A percentile compares a stretch with the other conserved stretches of the same genome.
These are phyloP conservation scores for Muscina levida DNA, from an alignment of 2,888 invertebrate genomes.

Conservation along the genomic window DNA sequence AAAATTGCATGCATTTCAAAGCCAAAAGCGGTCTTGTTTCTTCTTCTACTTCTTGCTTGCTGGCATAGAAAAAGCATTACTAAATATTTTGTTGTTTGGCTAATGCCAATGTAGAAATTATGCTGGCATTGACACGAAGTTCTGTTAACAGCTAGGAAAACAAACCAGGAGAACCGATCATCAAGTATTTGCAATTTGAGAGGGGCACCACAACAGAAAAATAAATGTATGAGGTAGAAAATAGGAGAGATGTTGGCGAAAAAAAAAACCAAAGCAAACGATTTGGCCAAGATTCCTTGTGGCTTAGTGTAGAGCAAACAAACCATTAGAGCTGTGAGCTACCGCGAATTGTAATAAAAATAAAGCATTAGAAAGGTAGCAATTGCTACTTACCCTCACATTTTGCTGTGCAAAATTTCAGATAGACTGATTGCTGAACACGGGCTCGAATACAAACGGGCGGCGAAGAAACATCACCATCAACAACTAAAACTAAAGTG, in stretches of 20 bases:
- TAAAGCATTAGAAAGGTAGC: conserved; percentile 76
- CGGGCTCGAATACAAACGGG: conserved; percentile 5
- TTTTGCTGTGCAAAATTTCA: conserved; percentile 39
- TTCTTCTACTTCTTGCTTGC: conserved; percentile 17
- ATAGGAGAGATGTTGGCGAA: not conserved
- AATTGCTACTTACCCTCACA: conserved; percentile 69
- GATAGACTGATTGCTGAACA: conserved; percentile 29
- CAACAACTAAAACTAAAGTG: conserved; percentile 66
- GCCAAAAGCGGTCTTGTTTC: conserved; percentile 45
- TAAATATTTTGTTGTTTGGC: conserved; percentile 67
- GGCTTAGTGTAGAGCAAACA: conserved; percentile 62
- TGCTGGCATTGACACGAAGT: conserved; percentile 74
- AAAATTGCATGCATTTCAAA: conserved; percentile 65
- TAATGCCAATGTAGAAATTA: conserved; percentile 73
- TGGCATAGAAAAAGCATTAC: conserved; percentile 49
- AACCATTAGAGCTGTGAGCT: conserved; percentile 13
- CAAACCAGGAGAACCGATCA: conserved; percentile 16
- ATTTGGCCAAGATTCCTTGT: not conserved
- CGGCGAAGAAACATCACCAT: conserved; percentile 25
- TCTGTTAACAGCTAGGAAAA: conserved; percentile 64
- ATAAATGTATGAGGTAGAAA: too few relatives aligned
- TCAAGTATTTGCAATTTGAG: conserved; percentile 21
- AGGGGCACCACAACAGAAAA: conserved; percentile 9
- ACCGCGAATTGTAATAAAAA: conserved; percentile 61
- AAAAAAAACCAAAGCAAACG: conserved; percentile 17